These are phyloP conservation scores for Brachionus rubens DNA, from an alignment of 1,140 invertebrate genomes.

Conservation along the genomic window DNA sequence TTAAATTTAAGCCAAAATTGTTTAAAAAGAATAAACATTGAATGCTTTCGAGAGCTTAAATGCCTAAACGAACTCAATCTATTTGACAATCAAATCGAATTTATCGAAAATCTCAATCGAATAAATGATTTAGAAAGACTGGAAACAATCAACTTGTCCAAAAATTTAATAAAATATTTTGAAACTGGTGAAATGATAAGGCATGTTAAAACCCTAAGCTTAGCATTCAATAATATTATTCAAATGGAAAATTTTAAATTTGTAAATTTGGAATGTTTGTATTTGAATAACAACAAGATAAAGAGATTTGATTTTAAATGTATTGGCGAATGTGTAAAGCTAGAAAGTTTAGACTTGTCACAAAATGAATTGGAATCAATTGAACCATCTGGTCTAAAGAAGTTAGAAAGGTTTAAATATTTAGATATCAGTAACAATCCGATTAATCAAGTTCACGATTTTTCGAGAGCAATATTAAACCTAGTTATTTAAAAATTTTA, in stretches of 20 bases:
- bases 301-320: neutral
- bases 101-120: neutral
- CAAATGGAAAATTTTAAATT: neutral
- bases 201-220: neutral
- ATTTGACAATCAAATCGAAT: neutral
- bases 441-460: neutral
- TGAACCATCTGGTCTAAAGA: neutral
- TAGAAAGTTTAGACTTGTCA: neutral
- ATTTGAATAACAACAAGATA: neutral
- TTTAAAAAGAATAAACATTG: neutral
- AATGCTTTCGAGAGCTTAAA: neutral
- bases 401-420: neutral
- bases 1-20: neutral
- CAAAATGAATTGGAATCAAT: neutral
- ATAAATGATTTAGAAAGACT: neutral
- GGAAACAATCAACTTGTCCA: neutral
- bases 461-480: neutral
- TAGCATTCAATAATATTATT: neutral
- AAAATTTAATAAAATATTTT: constrained; percentile 12
- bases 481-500: neutral
- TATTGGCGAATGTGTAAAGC: neutral
- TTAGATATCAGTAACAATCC: no score
- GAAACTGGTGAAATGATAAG: neutral
- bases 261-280: neutral
- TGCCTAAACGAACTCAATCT: neutral